phyloP scores from a whole-genome alignment of 2,888 invertebrate species.

The Omphaloscelis lunosa region DNA sequence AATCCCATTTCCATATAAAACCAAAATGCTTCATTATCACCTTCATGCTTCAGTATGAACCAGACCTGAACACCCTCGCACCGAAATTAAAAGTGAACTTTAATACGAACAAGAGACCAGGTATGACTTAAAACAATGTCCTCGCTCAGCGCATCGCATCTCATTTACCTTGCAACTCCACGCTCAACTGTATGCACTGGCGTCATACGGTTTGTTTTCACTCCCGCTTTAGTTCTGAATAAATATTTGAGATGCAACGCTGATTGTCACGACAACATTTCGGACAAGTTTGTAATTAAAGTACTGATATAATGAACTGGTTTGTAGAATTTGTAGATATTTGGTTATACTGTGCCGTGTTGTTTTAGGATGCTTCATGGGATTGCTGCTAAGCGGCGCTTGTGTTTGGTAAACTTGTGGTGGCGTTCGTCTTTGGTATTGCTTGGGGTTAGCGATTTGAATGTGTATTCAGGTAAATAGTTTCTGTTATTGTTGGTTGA shows the following conservation, averaged over 20 bases:
- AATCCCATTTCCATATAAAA: background rate
- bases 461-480: background rate
- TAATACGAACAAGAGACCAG: conserved; percentile 76
- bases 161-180: conserved; percentile 78
- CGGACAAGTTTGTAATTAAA: conserved; percentile 69
- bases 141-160: conserved; percentile 76
- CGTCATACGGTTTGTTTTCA: conserved; percentile 66
- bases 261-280: conserved; percentile 68
- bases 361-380: conserved; percentile 47
- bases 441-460: background rate
- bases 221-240: conserved; percentile 69
- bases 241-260: conserved; percentile 69
- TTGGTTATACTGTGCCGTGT: conserved; percentile 13
- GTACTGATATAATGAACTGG: conserved; percentile 64
- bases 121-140: conserved; percentile 84
- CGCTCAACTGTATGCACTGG: conserved; percentile 58
- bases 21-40: too few species aligned
- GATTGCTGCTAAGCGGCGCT: conserved; percentile 39
- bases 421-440: conserved; percentile 10
- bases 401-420: conserved; percentile 16
- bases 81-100: conserved; percentile 86
- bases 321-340: conserved; percentile 49
- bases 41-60: conserved; percentile 59
- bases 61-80: conserved; percentile 67
- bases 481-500: background rate